Conservation (phyloP, 2,888 invertebrate genomes). For the Lepidocyrtinus sp. region DNA sequence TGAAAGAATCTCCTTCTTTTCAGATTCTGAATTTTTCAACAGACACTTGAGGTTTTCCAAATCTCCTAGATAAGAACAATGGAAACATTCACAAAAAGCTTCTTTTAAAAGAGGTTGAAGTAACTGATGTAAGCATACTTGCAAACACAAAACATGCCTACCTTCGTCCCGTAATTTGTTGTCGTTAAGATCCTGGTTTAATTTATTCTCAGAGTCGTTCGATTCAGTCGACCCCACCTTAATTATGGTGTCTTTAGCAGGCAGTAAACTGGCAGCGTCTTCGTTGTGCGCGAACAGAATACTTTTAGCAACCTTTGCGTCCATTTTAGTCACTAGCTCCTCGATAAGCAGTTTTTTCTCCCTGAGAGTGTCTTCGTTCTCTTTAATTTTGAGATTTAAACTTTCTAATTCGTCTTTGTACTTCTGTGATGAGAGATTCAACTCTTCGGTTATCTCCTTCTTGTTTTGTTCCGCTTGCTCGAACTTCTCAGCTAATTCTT, state of each 20-base stretch:
- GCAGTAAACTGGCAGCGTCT: slow-evolving; percentile 44
- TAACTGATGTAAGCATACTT: too few relatives aligned
- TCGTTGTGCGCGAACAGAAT: slow-evolving; percentile 62
- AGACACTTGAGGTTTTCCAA: slow-evolving; percentile 71
- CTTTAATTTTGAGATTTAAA: slow-evolving; percentile 75
- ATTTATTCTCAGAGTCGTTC: slow-evolving; percentile 48
- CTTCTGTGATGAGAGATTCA: slow-evolving; percentile 70
- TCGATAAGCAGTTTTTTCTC: slow-evolving; percentile 74
- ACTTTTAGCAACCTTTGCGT: slow-evolving; percentile 60
- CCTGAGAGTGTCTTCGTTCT: slow-evolving; percentile 74
- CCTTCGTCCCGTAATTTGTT: slow-evolving; percentile 56
- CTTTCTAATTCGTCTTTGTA: slow-evolving; percentile 75
- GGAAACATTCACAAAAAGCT: too few relatives aligned
- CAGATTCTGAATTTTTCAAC: slow-evolving; percentile 72
- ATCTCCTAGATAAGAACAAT: slow-evolving; percentile 64
- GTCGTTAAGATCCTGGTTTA: slow-evolving; percentile 50
- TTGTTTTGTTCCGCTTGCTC: slow-evolving; percentile 66
- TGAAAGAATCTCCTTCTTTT: slow-evolving; percentile 72
- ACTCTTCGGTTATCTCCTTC: slow-evolving; percentile 66
- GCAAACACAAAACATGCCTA: too few relatives aligned
- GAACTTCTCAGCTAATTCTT: slow-evolving; percentile 73
- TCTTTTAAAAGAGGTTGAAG: too few relatives aligned
- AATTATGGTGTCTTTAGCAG: slow-evolving; percentile 44
- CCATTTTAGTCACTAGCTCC: slow-evolving; percentile 65
- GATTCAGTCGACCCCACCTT: slow-evolving; percentile 41